Conservation (phyloP, 2,113 vertebrate genomes). For the Ascaphus truei region DNA sequence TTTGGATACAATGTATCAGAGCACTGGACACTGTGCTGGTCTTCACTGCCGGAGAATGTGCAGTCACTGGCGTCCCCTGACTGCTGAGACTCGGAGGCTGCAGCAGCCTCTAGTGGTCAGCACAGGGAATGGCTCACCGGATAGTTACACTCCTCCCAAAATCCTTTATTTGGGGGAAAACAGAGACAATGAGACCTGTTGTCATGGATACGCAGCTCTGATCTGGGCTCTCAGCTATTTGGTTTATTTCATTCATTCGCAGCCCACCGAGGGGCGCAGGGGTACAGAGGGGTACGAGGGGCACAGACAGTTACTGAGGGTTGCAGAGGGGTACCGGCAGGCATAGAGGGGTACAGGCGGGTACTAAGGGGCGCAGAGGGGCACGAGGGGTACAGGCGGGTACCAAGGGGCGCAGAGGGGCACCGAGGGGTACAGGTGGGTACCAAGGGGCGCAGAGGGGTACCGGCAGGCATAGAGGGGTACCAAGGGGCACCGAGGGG, state of each 20-base stretch:
- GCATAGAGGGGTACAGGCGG: too few relatives aligned
- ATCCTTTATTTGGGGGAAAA: constrained; percentile 5
- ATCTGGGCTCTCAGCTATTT: constrained; percentile 9
- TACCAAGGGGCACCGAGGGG: constrained; percentile 5
- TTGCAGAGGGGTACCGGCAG: too few relatives aligned
- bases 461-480: too few relatives aligned
- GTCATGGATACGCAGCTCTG: constrained; percentile 11
- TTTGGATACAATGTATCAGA: background rate
- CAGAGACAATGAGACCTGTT: constrained; percentile 7
- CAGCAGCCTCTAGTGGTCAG: constrained; percentile 30
- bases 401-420: too few relatives aligned
- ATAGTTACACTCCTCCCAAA: background rate
- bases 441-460: too few relatives aligned
- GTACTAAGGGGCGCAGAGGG: too few relatives aligned
- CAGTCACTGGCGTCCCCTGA: background rate
- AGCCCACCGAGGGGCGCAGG: constrained; percentile 9
- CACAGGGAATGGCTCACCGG: background rate
- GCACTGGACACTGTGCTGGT: background rate
- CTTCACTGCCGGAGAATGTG: background rate
- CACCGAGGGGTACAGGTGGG: too few relatives aligned
- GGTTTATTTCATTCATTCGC: constrained; percentile 21
- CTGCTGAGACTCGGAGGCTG: background rate
- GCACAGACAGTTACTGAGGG: too few relatives aligned
- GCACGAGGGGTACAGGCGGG: too few relatives aligned
- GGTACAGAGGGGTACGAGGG: too few relatives aligned